Evolutionary conservation across 2,797 vertebrate genomes (phyloP).

Genomic region (Pempheris klunzingeri): DNA sequence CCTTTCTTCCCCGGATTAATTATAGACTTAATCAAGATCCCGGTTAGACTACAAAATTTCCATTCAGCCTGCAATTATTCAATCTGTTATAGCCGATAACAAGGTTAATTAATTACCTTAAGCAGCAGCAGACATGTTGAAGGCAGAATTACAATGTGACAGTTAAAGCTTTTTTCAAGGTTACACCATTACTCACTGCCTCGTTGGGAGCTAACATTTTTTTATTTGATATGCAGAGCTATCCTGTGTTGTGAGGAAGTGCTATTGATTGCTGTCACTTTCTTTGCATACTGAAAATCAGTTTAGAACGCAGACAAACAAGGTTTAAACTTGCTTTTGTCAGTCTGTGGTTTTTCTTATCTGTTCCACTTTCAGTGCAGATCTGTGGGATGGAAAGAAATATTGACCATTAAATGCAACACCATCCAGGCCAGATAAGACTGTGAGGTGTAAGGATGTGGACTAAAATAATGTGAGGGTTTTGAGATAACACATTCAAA

Average conservation of each 20-base stretch:
- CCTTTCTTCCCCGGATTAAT: constrained; percentile 70
- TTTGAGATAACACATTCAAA: constrained; percentile 17
- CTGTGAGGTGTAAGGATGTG: not conserved
- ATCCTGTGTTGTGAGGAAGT: constrained; percentile 13
- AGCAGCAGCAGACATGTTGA: constrained; percentile 59
- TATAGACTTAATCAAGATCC: constrained; percentile 74
- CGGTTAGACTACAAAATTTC: constrained; percentile 65
- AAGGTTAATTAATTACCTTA: constrained; percentile 73
- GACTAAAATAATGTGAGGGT: constrained; percentile 5
- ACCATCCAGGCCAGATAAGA: constrained; percentile 7
- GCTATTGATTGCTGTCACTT: constrained; percentile 27
- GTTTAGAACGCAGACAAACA: not conserved
- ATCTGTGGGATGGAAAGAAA: not conserved
- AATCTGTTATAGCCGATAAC: constrained; percentile 72
- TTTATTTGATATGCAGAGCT: constrained; percentile 17
- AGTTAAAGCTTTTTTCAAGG: constrained; percentile 54
- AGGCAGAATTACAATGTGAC: constrained; percentile 56
- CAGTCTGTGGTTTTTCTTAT: constrained; percentile 3
- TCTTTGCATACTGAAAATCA: constrained; percentile 1
- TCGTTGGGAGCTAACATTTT: constrained; percentile 39
- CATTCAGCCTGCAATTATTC: constrained; percentile 75
- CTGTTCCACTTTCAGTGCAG: not conserved
- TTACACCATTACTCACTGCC: constrained; percentile 57
- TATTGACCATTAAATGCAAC: not conserved
- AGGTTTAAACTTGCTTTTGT: constrained; percentile 1